Percentiles rank a stretch among this genome's conserved stretches.
Conservation (phyloP, 2,113 vertebrate genomes). For the Mungos mungo region DNA sequence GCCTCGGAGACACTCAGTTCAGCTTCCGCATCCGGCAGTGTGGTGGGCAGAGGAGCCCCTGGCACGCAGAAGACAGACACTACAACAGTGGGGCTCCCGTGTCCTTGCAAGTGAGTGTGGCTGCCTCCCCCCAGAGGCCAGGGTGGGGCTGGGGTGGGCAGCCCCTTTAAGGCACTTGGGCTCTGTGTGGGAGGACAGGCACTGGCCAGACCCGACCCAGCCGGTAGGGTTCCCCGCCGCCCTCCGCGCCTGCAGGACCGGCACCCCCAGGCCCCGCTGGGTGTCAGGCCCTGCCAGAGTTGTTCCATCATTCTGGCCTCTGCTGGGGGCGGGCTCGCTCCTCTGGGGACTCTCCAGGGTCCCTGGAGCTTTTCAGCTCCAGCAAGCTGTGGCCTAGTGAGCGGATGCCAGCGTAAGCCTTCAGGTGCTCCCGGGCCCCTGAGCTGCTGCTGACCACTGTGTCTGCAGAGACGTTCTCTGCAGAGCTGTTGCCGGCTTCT, state of each 20-base stretch:
- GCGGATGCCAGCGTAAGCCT: not conserved
- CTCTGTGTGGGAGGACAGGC: not conserved
- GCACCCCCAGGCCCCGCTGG: not conserved
- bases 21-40: constrained; percentile 95
- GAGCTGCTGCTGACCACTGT: fast-evolving
- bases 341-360: not conserved
- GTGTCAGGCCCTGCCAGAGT: no score
- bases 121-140: fast-evolving
- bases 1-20: constrained; percentile 97
- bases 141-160: not conserved
- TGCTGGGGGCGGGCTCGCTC: no score
- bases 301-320: no score
- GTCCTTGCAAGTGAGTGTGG: constrained; percentile 87
- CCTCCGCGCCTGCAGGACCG: not conserved
- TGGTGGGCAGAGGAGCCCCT: constrained; percentile 83
- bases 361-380: not conserved
- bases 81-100: constrained; percentile 88
- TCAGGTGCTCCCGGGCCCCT: fast-evolving
- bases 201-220: not conserved
- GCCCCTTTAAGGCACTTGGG: not conserved
- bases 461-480: not conserved
- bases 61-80: constrained; percentile 72
- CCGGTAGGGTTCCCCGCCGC: no score
- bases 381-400: not conserved
- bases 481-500: not conserved